Percentiles rank a stretch among this genome's conserved stretches.
phyloP scores from a whole-genome alignment of 2,113 vertebrate species.

The Atrichornis clamosus region DNA sequence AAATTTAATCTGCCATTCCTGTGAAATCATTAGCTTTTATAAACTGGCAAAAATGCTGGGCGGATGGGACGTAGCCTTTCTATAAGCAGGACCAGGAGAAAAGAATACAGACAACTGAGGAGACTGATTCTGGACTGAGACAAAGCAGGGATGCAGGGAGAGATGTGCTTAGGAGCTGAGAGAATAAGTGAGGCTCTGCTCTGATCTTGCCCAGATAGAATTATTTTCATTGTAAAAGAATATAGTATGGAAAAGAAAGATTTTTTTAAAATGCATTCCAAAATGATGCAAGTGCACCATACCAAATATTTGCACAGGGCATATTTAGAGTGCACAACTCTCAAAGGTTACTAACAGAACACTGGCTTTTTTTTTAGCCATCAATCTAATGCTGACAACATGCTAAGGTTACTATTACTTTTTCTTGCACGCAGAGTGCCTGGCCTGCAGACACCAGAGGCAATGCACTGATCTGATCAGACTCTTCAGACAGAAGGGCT shows the following conservation, averaged over 20 bases:
- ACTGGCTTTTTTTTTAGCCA: neutral
- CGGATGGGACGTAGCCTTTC: neutral
- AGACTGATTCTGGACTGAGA: neutral
- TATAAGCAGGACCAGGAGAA: neutral
- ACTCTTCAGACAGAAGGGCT: neutral
- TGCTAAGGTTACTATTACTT: neutral
- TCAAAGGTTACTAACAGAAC: neutral
- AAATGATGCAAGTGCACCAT: neutral
- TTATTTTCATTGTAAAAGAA: no score
- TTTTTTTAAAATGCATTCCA: neutral
- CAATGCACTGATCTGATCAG: neutral
- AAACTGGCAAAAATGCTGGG: neutral
- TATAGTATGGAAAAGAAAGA: neutral
- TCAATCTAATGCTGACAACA: neutral
- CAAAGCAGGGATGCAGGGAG: neutral
- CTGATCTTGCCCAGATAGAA: neutral
- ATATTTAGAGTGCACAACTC: neutral
- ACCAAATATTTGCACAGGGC: neutral
- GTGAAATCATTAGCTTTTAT: neutral
- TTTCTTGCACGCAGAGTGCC: neutral
- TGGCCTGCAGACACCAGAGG: neutral
- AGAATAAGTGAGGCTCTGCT: neutral
- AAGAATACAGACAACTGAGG: neutral
- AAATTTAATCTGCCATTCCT: neutral
- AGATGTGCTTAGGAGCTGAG: fast-evolving